Percentiles rank a stretch among this genome's conserved stretches.
Evolutionary conservation across 2,113 vertebrate genomes (phyloP).

Genomic region (Triplophysa tibetana): DNA sequence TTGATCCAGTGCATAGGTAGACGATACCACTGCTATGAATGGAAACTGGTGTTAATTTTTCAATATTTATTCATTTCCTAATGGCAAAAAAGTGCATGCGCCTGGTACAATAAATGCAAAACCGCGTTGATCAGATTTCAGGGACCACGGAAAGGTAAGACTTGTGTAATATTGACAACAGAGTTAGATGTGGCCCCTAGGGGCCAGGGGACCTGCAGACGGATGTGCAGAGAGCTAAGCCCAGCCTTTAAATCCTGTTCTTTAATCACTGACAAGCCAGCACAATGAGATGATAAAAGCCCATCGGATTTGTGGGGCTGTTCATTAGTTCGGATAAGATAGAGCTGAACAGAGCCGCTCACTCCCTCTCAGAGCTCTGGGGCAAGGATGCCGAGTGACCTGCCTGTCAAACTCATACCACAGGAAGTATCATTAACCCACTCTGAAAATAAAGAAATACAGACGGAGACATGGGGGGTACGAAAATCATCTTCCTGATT

Average conservation of each 20-base stretch:
- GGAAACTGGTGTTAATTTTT: background rate
- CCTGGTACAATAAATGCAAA: conserved; percentile 2
- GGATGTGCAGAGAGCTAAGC: conserved; percentile 13
- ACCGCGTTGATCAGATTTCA: background rate
- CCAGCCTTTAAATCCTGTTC: conserved; percentile 48
- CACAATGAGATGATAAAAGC: conserved; percentile 67
- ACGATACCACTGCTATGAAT: background rate
- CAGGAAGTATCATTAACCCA: background rate
- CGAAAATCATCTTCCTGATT: conserved; percentile 11
- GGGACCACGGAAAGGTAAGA: background rate
- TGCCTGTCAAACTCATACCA: conserved; percentile 12
- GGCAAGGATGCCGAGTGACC: background rate
- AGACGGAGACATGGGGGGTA: background rate
- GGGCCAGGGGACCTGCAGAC: background rate
- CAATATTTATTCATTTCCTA: background rate
- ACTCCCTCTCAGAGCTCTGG: conserved; percentile 17
- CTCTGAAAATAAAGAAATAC: background rate
- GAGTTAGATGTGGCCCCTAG: background rate
- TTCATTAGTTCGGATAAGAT: conserved; percentile 66
- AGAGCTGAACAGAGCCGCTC: conserved; percentile 54
- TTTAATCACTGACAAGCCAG: conserved; percentile 60
- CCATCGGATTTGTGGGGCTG: conserved; percentile 64
- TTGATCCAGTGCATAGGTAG: no score
- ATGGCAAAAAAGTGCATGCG: background rate
- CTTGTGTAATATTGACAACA: background rate